Base-by-base conservation (phyloP, 2,888 invertebrate genomes). In the Metalampra italica region DNA sequence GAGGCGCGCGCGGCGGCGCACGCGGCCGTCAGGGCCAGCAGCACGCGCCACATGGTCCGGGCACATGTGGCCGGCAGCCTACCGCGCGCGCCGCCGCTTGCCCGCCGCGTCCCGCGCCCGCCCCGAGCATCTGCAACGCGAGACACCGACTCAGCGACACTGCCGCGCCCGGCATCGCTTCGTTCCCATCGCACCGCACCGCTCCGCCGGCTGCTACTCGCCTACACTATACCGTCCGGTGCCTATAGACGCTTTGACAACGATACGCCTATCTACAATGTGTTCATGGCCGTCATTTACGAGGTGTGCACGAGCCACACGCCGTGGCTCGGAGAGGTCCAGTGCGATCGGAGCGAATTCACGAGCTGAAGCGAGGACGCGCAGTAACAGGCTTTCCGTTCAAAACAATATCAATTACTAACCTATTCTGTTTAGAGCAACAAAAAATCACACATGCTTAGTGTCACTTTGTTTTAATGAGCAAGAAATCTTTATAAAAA, bases 1-100 rank as follows among this genome's bases (percentile, higher is more conserved):
- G 88, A 79, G 83, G 85, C 83, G 89, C 82, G 80, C 85, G 86
- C 85, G 81, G 84, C 82, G 71, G 84, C 83, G 82, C 90, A 86
- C 83, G 87, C 80, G 78, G 87, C 86, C 82, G 81, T 83, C 78
- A 90, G 85, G 83, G 90, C 90, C 90, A 91, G 85, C 81, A 90
- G 86, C 82, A 90, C 86, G 85, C 88, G 85, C 89, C 88, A 88
- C 89, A 88, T 87, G 79, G 76, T 83, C 82, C 82, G 81, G 72
- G 81, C 78, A 84, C 87, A 87, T 86, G 86, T 82, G 87, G 82
- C 78, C 82, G 81, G 75, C 72, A 74, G 69, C 69, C 75, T 86
- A 85, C 78, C 85, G 87, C 81, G 71, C 76, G 71, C 75, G 67
- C 75, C 73, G 70, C 66, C 75, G 74, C 73, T 75, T 80, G 75